Conservation (phyloP, 2,888 invertebrate genomes). For the Aporophyla lueneburgensis region DNA sequence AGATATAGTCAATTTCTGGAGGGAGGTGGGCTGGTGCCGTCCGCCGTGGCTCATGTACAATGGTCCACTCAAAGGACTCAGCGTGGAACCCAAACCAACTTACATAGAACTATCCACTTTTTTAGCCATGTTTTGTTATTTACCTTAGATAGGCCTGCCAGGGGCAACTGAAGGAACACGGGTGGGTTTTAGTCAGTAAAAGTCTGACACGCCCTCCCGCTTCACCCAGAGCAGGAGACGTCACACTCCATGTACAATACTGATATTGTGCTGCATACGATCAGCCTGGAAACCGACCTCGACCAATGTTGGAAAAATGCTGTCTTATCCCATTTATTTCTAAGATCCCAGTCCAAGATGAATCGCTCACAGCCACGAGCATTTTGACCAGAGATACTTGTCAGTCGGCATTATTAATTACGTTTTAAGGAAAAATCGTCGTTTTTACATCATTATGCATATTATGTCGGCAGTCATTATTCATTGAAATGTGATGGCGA, state of each 20-base stretch:
- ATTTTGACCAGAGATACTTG: slow-evolving; percentile 68
- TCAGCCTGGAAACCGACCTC: not conserved
- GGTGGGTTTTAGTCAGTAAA: too few relatives aligned
- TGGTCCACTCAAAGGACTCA: too few relatives aligned
- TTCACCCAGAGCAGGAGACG: too few relatives aligned
- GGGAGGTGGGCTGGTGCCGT: too few relatives aligned
- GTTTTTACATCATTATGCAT: slow-evolving; percentile 59
- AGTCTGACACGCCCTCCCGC: too few relatives aligned
- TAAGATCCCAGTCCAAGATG: slow-evolving; percentile 55
- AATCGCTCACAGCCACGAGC: slow-evolving; percentile 61
- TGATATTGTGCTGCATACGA: not conserved
- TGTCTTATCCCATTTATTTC: slow-evolving; percentile 17
- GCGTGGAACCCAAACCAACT: too few relatives aligned
- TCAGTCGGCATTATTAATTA: slow-evolving; percentile 67
- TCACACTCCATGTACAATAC: not conserved
- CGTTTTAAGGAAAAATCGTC: slow-evolving; percentile 48
- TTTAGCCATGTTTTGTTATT: not conserved
- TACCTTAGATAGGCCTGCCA: too few relatives aligned
- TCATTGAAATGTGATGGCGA: slow-evolving; percentile 53
- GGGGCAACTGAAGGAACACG: too few relatives aligned
- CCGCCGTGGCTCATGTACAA: too few relatives aligned
- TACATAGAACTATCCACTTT: too few relatives aligned
- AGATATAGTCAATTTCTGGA: too few relatives aligned
- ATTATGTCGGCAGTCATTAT: slow-evolving; percentile 51
- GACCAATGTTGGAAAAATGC: not conserved